These are phyloP conservation scores for Myotis brandtii DNA, from an alignment of 2,113 vertebrate species.

Conservation along the genomic window DNA sequence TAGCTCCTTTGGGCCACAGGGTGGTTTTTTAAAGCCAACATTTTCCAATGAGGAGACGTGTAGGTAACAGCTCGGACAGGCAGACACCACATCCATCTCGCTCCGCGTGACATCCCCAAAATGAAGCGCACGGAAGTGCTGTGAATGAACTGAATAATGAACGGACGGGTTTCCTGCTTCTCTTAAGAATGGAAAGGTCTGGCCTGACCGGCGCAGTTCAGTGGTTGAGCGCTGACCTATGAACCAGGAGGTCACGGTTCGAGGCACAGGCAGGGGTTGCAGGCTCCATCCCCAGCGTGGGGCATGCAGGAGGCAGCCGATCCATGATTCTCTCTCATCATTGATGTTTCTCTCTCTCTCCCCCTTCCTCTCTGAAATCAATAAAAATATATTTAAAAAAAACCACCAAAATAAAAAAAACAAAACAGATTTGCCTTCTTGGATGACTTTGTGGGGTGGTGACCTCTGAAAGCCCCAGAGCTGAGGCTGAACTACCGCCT, in stretches of 20 bases:
- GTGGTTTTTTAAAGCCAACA: background rate
- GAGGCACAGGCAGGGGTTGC: too few relatives aligned
- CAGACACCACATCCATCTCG: background rate
- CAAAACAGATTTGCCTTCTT: slow-evolving; percentile 85
- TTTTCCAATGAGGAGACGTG: background rate
- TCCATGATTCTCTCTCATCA: too few relatives aligned
- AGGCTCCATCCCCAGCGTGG: too few relatives aligned
- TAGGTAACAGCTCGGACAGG: background rate
- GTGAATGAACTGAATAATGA: fast-evolving
- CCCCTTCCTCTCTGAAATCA: background rate
- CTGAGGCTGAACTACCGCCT: slow-evolving; percentile 87
- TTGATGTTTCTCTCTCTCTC: fast-evolving
- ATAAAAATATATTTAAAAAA: too few relatives aligned
- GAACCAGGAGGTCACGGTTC: too few relatives aligned
- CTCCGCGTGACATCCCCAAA: fast-evolving
- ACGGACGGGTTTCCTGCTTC: background rate
- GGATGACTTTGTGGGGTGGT: slow-evolving; percentile 83
- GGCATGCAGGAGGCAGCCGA: too few relatives aligned
- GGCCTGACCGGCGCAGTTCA: too few relatives aligned
- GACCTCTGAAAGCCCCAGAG: slow-evolving; percentile 81
- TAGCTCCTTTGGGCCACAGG: background rate
- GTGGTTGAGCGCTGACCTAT: too few relatives aligned
- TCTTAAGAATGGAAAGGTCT: background rate
- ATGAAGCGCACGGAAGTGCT: fast-evolving
- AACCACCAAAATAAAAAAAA: background rate